A percentile compares a stretch with the other conserved stretches of the same genome.
These are phyloP conservation scores for Noturus placidus DNA, from an alignment of 2,113 vertebrate genomes.

Conservation along the genomic window DNA sequence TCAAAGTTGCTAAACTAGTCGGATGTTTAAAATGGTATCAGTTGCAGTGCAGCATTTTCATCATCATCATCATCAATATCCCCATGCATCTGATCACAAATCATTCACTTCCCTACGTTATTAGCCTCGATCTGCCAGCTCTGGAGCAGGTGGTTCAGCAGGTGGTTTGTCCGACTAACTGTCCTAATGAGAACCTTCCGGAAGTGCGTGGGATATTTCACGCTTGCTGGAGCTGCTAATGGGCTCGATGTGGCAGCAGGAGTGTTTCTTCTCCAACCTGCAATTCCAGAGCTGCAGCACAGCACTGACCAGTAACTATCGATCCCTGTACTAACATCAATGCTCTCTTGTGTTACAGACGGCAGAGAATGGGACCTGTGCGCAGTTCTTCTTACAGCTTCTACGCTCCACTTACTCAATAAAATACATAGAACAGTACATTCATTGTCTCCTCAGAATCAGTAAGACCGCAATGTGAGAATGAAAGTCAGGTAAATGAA, in stretches of 20 bases:
- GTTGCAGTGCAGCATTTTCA: not conserved
- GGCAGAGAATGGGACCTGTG: not conserved
- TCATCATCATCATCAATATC: not conserved
- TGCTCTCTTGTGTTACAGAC: not conserved
- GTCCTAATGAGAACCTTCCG: conserved; percentile 29
- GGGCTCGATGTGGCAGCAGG: conserved; percentile 22
- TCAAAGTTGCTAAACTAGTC: not conserved
- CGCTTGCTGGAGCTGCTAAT: conserved; percentile 35
- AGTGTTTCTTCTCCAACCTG: not conserved
- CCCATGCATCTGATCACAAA: not conserved
- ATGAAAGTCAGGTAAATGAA: not conserved
- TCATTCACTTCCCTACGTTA: not conserved
- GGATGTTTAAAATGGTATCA: not conserved
- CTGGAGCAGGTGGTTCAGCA: conserved; percentile 1
- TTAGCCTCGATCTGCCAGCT: not conserved
- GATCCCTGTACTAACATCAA: not conserved
- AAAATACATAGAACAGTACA: not conserved
- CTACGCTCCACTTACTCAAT: not conserved
- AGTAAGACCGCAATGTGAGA: not conserved
- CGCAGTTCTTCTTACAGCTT: not conserved
- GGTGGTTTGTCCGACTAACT: not conserved
- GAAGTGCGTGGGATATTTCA: conserved; percentile 27
- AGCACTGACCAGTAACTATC: conserved; percentile 16
- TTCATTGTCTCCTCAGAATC: not conserved
- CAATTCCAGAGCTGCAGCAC: not conserved